phyloP scores from a whole-genome alignment of 1,140 invertebrate species.

The Drosophila grimshawi region DNA sequence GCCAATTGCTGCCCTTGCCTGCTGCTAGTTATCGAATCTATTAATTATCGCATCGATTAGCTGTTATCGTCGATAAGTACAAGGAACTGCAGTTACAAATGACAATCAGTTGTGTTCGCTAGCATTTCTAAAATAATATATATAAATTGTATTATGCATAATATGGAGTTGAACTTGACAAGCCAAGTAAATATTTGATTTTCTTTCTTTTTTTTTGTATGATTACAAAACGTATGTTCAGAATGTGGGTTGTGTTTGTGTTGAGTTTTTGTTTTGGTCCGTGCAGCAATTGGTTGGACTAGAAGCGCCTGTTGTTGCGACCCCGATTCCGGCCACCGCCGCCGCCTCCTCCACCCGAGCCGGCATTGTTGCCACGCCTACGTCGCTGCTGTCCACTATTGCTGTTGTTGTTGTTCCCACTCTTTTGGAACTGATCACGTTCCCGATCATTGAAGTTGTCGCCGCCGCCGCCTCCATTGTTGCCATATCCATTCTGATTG shows the following conservation, averaged over 20 bases:
- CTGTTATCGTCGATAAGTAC: conserved; percentile 10
- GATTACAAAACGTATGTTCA: conserved; percentile 17
- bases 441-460: conserved; percentile 64
- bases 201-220: conserved; percentile 14
- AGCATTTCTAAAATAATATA: conserved; percentile 49
- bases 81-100: conserved; percentile 13
- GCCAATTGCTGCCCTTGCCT: not conserved
- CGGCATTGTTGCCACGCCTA: conserved; percentile 67
- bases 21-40: not conserved
- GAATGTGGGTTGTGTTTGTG: conserved; percentile 20
- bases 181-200: conserved; percentile 28
- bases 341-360: conserved; percentile 38
- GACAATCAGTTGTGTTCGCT: conserved; percentile 18
- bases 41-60: conserved; percentile 1
- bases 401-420: conserved; percentile 50
- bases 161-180: conserved; percentile 17
- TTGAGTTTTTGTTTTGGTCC: conserved; percentile 21
- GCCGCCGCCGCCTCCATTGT: conserved; percentile 45
- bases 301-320: conserved; percentile 73
- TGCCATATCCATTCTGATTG: conserved; percentile 72
- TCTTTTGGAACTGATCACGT: conserved; percentile 58
- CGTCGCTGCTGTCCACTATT: conserved; percentile 57
- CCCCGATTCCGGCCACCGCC: conserved; percentile 63
- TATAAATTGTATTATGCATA: conserved; percentile 45
- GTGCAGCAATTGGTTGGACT: conserved; percentile 4